A percentile compares a stretch with the other conserved stretches of the same genome.
phyloP scores from a whole-genome alignment of 35 echinoderm and acorn worm genomes.

The Chiridota heheva region DNA sequence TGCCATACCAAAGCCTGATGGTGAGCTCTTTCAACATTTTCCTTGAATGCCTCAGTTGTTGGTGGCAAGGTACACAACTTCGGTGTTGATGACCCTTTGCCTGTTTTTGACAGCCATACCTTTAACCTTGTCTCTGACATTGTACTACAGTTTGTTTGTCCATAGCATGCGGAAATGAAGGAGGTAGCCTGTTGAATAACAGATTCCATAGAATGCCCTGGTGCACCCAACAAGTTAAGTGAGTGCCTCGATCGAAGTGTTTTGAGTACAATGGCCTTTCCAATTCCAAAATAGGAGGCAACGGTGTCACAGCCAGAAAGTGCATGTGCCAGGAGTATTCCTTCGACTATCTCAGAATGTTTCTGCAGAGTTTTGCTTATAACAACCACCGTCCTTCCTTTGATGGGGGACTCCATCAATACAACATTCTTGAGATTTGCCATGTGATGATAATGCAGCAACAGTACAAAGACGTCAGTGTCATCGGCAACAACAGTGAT shows the following conservation, averaged over 20 bases:
- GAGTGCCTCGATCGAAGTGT: neutral
- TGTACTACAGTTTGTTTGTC: neutral
- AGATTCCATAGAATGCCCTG: too few species aligned
- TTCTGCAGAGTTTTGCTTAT: slow-evolving; percentile 6
- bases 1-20: slow-evolving; percentile 14
- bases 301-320: slow-evolving; percentile 58
- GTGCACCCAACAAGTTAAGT: too few species aligned
- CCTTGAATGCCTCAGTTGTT: slow-evolving; percentile 33
- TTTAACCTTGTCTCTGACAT: slow-evolving; percentile 6
- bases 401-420: slow-evolving; percentile 53
- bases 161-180: slow-evolving; percentile 23
- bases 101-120: neutral
- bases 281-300: slow-evolving; percentile 40
- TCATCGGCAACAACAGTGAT: slow-evolving; percentile 36
- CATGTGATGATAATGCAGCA: slow-evolving; percentile 54
- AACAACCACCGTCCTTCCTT: slow-evolving; percentile 32
- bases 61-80: slow-evolving; percentile 5
- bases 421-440: slow-evolving; percentile 11
- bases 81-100: neutral
- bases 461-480: slow-evolving; percentile 43
- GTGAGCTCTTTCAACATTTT: slow-evolving; percentile 38
- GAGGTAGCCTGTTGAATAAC: neutral
- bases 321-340: slow-evolving; percentile 27
- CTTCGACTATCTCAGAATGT: neutral
- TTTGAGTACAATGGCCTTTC: too few species aligned